Percentiles rank a stretch among this genome's conserved stretches.
phyloP scores from a whole-genome alignment of 2,888 invertebrate species.

The Baccha elongata region DNA sequence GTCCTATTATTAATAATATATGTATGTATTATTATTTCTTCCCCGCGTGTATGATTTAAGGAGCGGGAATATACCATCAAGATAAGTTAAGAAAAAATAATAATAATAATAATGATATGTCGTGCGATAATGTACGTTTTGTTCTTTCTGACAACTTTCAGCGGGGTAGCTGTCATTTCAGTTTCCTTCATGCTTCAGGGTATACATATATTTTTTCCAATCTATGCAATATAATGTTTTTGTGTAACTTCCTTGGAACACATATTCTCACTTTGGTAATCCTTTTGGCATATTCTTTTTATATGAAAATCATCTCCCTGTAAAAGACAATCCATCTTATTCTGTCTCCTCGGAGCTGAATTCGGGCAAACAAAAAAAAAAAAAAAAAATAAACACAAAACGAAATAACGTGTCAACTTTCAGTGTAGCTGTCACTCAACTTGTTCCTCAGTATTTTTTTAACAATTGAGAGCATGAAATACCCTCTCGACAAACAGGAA shows the following conservation, averaged over 20 bases:
- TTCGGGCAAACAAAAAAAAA: constrained; percentile 22
- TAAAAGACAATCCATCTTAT: constrained; percentile 59
- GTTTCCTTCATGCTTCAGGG: constrained; percentile 54
- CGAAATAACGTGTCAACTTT: constrained; percentile 73
- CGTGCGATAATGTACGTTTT: constrained; percentile 73
- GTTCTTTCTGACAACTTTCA: constrained; percentile 71
- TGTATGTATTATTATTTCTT: constrained; percentile 7
- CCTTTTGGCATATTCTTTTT: constrained; percentile 50
- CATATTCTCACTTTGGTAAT: constrained; percentile 71
- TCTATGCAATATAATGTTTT: constrained; percentile 40
- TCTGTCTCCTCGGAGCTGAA: constrained; percentile 50
- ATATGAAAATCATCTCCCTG: constrained; percentile 45
- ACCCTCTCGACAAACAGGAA: constrained; percentile 47
- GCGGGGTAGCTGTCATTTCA: constrained; percentile 71
- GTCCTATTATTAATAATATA: constrained; percentile 4
- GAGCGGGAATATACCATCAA: constrained; percentile 53
- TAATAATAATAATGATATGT: constrained; percentile 73
- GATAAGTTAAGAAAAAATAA: constrained; percentile 48
- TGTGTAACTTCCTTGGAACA: constrained; percentile 68
- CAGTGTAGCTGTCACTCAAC: constrained; percentile 71
- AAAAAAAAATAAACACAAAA: constrained; percentile 41
- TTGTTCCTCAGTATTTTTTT: constrained; percentile 23
- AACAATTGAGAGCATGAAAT: constrained; percentile 44
- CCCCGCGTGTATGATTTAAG: constrained; percentile 42
- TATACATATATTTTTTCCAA: constrained; percentile 1